Conservation (phyloP, 2,888 invertebrate genomes). For the Callyntrura sp. region DNA sequence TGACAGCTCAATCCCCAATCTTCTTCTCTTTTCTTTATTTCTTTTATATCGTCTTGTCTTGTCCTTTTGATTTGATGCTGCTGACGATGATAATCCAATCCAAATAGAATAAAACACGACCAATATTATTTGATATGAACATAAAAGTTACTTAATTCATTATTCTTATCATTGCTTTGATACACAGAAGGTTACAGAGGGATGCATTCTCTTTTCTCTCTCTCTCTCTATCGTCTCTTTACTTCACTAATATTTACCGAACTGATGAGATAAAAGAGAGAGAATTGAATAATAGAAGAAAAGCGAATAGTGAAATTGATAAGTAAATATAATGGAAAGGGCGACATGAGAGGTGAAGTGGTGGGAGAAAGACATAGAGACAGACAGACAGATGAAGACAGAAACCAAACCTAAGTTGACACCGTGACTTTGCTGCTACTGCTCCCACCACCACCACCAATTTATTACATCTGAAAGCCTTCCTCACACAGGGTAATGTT, state of each 20-base stretch:
- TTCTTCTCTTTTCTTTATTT: constrained; percentile 33
- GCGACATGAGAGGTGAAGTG: constrained; percentile 1
- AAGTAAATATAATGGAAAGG: constrained; percentile 31
- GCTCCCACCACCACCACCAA: neutral
- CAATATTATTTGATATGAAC: constrained; percentile 37
- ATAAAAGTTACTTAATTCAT: constrained; percentile 51
- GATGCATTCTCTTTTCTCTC: neutral
- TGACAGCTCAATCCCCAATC: constrained; percentile 76
- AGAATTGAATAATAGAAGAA: constrained; percentile 35
- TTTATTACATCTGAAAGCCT: constrained; percentile 16
- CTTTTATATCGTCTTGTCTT: constrained; percentile 27
- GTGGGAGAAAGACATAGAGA: neutral
- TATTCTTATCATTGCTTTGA: neutral
- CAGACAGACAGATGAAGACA: constrained; percentile 22
- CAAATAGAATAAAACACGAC: constrained; percentile 8
- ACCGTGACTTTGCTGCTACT: constrained; percentile 18
- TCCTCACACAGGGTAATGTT: neutral
- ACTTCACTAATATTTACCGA: constrained; percentile 6
- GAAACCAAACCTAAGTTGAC: constrained; percentile 25
- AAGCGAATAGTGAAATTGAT: constrained; percentile 11
- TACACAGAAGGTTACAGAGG: neutral
- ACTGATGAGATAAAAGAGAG: constrained; percentile 5
- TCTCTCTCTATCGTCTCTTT: neutral
- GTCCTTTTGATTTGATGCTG: constrained; percentile 46
- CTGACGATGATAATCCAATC: constrained; percentile 37